phyloP scores from a whole-genome alignment of 2,797 vertebrate genomes.

The Myioborus melanocephalus region DNA sequence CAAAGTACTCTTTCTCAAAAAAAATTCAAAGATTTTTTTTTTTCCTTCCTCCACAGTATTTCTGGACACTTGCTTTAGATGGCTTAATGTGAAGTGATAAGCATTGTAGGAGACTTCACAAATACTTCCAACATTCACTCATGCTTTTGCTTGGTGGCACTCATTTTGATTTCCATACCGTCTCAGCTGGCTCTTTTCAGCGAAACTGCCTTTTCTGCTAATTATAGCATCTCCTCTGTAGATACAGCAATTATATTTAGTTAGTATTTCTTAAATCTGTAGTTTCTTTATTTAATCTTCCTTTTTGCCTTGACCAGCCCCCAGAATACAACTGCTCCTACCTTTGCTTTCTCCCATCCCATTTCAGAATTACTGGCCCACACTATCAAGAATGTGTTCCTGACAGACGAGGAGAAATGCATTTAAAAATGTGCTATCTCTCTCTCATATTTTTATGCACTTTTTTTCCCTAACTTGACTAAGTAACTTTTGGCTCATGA shows the following conservation, averaged over 20 bases:
- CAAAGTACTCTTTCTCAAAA: not conserved
- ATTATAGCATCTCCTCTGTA: not conserved
- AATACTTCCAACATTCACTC: not conserved
- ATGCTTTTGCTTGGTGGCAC: not conserved
- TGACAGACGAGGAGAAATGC: not conserved
- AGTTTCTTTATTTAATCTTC: not conserved
- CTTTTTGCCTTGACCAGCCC: not conserved
- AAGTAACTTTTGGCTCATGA: not conserved
- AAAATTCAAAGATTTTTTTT: not conserved
- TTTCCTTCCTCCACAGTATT: not conserved
- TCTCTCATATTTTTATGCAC: not conserved
- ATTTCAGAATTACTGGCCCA: not conserved
- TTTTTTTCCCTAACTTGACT: not conserved
- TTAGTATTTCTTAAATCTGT: not conserved
- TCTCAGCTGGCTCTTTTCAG: not conserved
- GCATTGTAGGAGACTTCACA: not conserved
- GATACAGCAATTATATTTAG: not conserved
- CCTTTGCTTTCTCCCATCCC: not conserved
- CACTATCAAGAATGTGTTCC: not conserved
- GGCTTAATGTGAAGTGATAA: not conserved
- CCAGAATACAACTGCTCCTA: not conserved
- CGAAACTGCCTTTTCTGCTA: not conserved
- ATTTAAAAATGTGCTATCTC: not conserved
- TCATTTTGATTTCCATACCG: not conserved
- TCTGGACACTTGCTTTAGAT: not conserved